Percentiles rank a stretch among this genome's conserved stretches.
phyloP scores from a whole-genome alignment of 1,140 invertebrate genomes.

The Trachelipus rathkii region DNA sequence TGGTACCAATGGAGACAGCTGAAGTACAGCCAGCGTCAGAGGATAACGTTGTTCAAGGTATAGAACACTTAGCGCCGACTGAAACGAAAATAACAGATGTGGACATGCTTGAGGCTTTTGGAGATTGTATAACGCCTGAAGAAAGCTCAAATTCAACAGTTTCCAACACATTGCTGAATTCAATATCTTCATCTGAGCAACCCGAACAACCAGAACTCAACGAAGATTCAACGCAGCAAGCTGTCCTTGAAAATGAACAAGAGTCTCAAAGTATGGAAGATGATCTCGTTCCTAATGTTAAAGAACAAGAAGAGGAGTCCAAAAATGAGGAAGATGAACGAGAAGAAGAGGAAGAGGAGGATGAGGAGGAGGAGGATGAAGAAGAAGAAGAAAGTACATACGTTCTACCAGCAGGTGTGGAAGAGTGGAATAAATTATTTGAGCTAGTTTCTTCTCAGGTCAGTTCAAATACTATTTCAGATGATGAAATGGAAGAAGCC shows the following conservation, averaged over 20 bases:
- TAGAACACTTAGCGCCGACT: background rate
- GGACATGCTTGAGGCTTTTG: background rate
- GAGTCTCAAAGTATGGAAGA: background rate
- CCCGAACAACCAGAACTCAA: background rate
- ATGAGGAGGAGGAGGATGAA: background rate
- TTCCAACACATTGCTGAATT: background rate
- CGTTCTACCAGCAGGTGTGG: slow-evolving; percentile 23
- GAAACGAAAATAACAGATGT: background rate
- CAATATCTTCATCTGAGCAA: background rate
- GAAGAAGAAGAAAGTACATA: slow-evolving; percentile 25
- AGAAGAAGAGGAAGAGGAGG: background rate
- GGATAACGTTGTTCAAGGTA: background rate
- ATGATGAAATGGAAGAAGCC: slow-evolving; percentile 19
- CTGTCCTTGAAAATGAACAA: background rate
- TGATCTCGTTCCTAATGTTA: background rate
- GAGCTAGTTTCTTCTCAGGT: slow-evolving; percentile 24
- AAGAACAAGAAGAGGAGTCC: background rate
- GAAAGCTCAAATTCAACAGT: background rate
- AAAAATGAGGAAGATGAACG: background rate
- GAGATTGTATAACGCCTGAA: background rate
- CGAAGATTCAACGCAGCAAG: background rate
- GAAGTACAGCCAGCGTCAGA: background rate
- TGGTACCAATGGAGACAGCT: background rate
- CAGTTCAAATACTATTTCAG: slow-evolving; percentile 2
- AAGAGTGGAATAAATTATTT: slow-evolving; percentile 27